phyloP scores from a whole-genome alignment of 1,140 invertebrate genomes.

The Ooceraea biroi region DNA sequence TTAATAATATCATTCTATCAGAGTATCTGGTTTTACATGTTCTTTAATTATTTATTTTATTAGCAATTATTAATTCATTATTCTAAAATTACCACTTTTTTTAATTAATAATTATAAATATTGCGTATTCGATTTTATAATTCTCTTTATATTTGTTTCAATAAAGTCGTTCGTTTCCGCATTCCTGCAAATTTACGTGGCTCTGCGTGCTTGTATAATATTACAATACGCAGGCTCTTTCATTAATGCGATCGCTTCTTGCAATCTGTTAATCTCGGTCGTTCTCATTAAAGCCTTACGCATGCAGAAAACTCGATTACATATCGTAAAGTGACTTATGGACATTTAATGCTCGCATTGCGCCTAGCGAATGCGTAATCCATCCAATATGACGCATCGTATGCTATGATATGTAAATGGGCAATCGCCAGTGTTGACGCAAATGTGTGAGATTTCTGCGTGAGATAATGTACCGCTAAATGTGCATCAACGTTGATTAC shows the following conservation, averaged over 20 bases:
- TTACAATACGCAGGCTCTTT: not conserved
- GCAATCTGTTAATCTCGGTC: conserved; percentile 17
- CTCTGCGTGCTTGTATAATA: not conserved
- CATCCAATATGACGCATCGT: conserved; percentile 48
- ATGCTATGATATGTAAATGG: conserved; percentile 58
- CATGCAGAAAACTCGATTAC: conserved; percentile 3
- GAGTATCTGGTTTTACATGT: not conserved
- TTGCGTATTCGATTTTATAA: too few relatives aligned
- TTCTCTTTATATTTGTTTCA: too few relatives aligned
- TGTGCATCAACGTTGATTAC: conserved; percentile 55
- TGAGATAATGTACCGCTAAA: conserved; percentile 60
- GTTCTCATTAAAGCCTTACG: not conserved
- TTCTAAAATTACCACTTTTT: too few relatives aligned
- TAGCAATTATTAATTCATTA: not conserved
- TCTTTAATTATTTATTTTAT: not conserved
- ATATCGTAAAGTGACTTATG: conserved; percentile 29
- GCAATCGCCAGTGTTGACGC: conserved; percentile 54
- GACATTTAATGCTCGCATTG: conserved; percentile 32
- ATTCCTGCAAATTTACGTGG: too few relatives aligned
- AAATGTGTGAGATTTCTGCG: conserved; percentile 53
- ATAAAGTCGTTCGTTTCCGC: too few relatives aligned
- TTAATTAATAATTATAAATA: too few relatives aligned
- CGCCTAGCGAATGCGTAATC: conserved; percentile 40
- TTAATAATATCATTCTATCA: too few relatives aligned
- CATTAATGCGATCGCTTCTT: not conserved